phyloP scores from a whole-genome alignment of 2,113 vertebrate species.

The Regulus satrapa region DNA sequence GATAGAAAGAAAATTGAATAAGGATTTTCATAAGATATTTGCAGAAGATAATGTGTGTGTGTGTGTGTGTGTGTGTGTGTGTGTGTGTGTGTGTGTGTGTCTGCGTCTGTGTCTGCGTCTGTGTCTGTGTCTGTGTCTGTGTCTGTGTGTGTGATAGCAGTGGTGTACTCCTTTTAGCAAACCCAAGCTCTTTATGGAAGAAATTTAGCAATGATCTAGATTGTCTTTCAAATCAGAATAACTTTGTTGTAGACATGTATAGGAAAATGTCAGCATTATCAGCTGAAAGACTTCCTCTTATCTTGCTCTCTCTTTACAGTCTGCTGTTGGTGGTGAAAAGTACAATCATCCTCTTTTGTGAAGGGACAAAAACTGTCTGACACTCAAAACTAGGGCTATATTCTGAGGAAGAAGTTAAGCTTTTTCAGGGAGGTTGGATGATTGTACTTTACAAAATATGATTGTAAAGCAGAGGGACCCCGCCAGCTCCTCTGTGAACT shows the following conservation, averaged over 20 bases:
- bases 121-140: no score
- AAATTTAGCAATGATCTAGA: constrained; percentile 37
- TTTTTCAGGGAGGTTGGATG: not conserved
- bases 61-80: not conserved
- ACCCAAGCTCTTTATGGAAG: not conserved
- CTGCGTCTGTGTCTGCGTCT: no score
- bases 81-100: not conserved
- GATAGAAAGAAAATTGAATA: constrained; percentile 66
- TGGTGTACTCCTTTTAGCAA: not conserved
- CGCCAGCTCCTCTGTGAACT: not conserved
- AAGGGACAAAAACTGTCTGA: not conserved
- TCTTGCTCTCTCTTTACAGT: not conserved
- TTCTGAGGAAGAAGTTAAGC: not conserved
- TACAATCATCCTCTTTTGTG: not conserved
- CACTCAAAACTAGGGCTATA: not conserved
- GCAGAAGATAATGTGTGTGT: constrained; percentile 25
- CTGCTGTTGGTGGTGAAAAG: not conserved
- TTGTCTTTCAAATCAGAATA: constrained; percentile 47
- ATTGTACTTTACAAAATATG: not conserved
- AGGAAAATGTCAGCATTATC: constrained; percentile 57
- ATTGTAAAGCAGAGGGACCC: not conserved
- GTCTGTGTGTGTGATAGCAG: not conserved
- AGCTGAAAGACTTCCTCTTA: constrained; percentile 26
- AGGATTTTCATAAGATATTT: constrained; percentile 69
- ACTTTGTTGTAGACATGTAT: not conserved